phyloP scores from a whole-genome alignment of 2,888 invertebrate genomes.

The Halictus quadricinctus region DNA sequence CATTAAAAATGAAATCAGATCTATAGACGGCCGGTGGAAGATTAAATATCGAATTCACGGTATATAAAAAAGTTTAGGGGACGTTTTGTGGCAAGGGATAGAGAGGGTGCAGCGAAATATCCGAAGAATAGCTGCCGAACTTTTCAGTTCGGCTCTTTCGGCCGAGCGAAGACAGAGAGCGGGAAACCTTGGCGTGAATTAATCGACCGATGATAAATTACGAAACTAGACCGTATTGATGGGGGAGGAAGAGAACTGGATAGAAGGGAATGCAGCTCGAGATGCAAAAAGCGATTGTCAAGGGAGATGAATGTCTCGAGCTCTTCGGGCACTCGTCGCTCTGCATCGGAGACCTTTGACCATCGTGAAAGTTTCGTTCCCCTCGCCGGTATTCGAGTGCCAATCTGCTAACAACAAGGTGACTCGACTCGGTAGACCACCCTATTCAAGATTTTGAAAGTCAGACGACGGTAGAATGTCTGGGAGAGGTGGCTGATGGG shows the following conservation, averaged over 20 bases:
- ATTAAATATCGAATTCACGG: neutral
- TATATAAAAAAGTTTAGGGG: neutral
- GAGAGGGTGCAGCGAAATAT: slow-evolving; percentile 25
- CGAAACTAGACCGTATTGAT: slow-evolving; percentile 63
- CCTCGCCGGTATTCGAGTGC: slow-evolving; percentile 1
- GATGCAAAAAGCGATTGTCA: slow-evolving; percentile 75
- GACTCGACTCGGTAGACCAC: slow-evolving; percentile 15
- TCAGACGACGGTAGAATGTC: neutral
- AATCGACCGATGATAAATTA: slow-evolving; percentile 80
- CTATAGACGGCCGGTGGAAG: neutral
- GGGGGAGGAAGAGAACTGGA: slow-evolving; percentile 52
- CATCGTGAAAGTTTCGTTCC: slow-evolving; percentile 37
- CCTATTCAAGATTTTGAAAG: slow-evolving; percentile 20
- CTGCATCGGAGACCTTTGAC: slow-evolving; percentile 48
- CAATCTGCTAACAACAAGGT: slow-evolving; percentile 34
- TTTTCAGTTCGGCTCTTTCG: slow-evolving; percentile 19
- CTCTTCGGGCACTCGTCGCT: slow-evolving; percentile 49
- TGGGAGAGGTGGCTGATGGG: neutral
- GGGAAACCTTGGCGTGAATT: slow-evolving; percentile 75
- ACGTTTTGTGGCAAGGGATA: no score
- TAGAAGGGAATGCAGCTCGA: slow-evolving; percentile 27
- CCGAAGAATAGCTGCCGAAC: slow-evolving; percentile 24
- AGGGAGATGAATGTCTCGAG: slow-evolving; percentile 77
- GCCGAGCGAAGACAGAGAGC: slow-evolving; percentile 26
- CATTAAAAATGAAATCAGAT: neutral